Evolutionary conservation across 1,140 invertebrate genomes (phyloP).

Genomic region (Bombus haemorrhoidalis): DNA sequence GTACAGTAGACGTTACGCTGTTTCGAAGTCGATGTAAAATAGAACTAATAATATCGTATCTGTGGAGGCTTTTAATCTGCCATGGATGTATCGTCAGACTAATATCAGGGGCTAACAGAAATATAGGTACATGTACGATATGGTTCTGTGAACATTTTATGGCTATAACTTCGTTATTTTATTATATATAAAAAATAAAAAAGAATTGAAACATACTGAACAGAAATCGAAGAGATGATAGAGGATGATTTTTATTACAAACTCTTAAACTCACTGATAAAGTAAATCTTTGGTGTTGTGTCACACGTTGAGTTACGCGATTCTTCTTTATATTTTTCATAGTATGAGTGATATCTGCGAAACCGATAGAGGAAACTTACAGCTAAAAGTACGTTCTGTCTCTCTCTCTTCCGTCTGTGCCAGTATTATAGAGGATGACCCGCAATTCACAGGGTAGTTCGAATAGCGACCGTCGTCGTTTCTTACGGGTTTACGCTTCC

Average conservation of each 20-base stretch:
- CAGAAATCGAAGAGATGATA: too few species aligned
- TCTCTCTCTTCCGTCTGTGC: not conserved
- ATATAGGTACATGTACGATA: too few species aligned
- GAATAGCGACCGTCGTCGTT: conserved; percentile 45
- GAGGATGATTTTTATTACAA: too few species aligned
- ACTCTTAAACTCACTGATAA: too few species aligned
- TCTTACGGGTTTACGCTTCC: conserved; percentile 67
- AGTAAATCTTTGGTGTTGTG: too few species aligned
- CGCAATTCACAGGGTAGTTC: conserved; percentile 46
- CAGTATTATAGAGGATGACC: conserved; percentile 34
- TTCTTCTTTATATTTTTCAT: too few species aligned
- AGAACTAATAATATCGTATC: conserved; percentile 26
- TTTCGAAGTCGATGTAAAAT: conserved; percentile 24
- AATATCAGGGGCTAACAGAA: not conserved
- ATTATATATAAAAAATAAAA: too few species aligned
- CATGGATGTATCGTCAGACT: not conserved
- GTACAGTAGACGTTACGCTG: not conserved
- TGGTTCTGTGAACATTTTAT: too few species aligned
- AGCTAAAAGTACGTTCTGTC: not conserved
- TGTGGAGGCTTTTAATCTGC: conserved; percentile 9
- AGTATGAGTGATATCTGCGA: not conserved
- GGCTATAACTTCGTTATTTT: too few species aligned
- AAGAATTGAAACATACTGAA: too few species aligned
- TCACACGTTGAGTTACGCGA: too few species aligned
- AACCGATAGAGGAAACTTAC: not conserved